Evolutionary conservation across 2,888 invertebrate species (phyloP).

Genomic region (Heliconius cydno): DNA sequence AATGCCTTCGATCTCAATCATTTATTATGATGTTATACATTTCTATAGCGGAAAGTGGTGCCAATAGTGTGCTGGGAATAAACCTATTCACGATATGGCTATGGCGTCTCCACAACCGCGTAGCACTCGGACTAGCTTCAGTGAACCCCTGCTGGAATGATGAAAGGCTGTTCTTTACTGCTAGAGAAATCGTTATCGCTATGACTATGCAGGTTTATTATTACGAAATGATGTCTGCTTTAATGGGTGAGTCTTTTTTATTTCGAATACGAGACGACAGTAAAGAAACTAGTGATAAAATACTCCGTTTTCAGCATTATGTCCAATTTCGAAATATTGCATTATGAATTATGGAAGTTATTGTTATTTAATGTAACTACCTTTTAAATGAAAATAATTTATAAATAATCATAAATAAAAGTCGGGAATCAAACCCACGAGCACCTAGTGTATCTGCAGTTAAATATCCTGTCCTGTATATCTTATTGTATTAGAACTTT

Average conservation of each 20-base stretch:
- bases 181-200: constrained; percentile 62
- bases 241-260: constrained; percentile 54
- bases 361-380: too few relatives aligned
- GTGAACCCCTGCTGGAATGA: constrained; percentile 63
- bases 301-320: too few relatives aligned
- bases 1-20: background rate
- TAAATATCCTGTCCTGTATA: too few relatives aligned
- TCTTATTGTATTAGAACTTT: too few relatives aligned
- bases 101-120: constrained; percentile 58
- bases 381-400: too few relatives aligned
- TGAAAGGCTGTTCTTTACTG: constrained; percentile 54
- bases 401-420: too few relatives aligned
- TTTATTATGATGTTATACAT: background rate
- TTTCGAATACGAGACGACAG: too few relatives aligned
- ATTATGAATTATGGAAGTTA: background rate
- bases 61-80: constrained; percentile 49
- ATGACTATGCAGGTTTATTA: constrained; percentile 53
- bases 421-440: too few relatives aligned
- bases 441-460: too few relatives aligned
- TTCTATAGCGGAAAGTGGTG: constrained; percentile 49
- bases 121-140: constrained; percentile 52
- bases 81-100: constrained; percentile 56
- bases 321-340: background rate
- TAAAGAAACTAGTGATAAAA: too few relatives aligned
- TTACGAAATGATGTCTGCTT: constrained; percentile 54